Evolutionary conservation across 2,113 vertebrate genomes (phyloP), one percentile per base, ranked within the genome.

Genomic region (Lota lota): DNA sequence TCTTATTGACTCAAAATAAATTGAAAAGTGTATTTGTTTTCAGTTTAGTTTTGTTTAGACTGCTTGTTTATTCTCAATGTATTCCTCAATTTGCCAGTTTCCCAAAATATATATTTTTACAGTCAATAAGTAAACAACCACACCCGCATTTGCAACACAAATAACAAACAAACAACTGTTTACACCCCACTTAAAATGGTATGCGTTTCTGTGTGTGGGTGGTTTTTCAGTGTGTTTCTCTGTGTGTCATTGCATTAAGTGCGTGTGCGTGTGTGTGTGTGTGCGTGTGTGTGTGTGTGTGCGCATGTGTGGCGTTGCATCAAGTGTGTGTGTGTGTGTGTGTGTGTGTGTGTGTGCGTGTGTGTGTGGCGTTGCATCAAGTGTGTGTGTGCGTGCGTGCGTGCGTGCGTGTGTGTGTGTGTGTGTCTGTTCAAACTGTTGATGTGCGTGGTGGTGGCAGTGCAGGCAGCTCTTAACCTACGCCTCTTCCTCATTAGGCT

Each of bases 401-500:
- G 24, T 18, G 16, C 16, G 16, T 16, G 24, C 14, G 53, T 54
- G 73, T 33, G 59, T 51, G 51, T 19, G 53, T 54, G 73, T 33
- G 59, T 51, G 51, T 19, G 64, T 72, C 57, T 70, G 53, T 84
- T 81, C 79, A 86, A 87, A 84, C 83, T 83, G 85, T 81, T 85
- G 82, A 83, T 76, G 66, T 70, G 22, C 18, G 4, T 74, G 66
- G 28, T 33, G 28, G 28, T 33, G 4, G 28, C 28, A 33, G 79
- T 63, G 75, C 75, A 65, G 76, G 73, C 81, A 64, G 77, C 86
- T 87, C 85, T 86, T 74, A 89, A 90, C 87, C 86, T 86, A 86
- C 61, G 68, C 79, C 83, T 77, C 78, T 69, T 75, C 81, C 87
- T 89, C 88, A 89, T 91, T 89, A 91, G 83, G 82, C 74, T 79